Percentiles rank a stretch among this genome's conserved stretches.
phyloP scores from a whole-genome alignment of 2,888 invertebrate genomes.

The Agrilus biguttatus region DNA sequence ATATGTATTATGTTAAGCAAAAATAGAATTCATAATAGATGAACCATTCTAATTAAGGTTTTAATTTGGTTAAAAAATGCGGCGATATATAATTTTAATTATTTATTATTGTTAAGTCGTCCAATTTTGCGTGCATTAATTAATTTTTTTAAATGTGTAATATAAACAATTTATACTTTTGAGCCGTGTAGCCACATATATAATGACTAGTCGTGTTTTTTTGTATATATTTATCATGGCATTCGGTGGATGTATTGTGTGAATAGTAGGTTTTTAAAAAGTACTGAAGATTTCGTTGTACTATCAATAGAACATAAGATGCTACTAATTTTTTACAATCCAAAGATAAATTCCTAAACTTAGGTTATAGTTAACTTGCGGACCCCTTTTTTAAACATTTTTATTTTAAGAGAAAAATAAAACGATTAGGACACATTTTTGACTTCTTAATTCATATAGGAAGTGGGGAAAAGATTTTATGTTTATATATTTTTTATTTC shows the following conservation, averaged over 20 bases:
- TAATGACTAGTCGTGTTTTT: slow-evolving; percentile 23
- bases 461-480: no score
- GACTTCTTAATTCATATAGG: no score
- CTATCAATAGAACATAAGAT: slow-evolving; percentile 19
- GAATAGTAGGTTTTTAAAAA: slow-evolving; percentile 13
- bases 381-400: slow-evolving; percentile 5
- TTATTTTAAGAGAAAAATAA: no score
- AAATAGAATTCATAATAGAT: no score
- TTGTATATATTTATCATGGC: slow-evolving; percentile 17
- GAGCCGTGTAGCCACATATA: slow-evolving; percentile 5
- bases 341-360: slow-evolving; percentile 25
- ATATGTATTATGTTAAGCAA: no score
- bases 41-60: no score
- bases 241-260: slow-evolving; percentile 18
- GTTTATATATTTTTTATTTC: no score
- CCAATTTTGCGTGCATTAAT: background rate
- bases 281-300: slow-evolving; percentile 13
- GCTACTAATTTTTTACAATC: slow-evolving; percentile 30
- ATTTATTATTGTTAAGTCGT: no score
- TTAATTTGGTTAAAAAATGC: no score
- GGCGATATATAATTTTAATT: no score
- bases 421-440: no score
- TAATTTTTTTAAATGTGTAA: slow-evolving; percentile 2
- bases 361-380: slow-evolving; percentile 9
- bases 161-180: background rate